phyloP scores from a whole-genome alignment of 1,140 invertebrate genomes.

The Magallana gigas region DNA sequence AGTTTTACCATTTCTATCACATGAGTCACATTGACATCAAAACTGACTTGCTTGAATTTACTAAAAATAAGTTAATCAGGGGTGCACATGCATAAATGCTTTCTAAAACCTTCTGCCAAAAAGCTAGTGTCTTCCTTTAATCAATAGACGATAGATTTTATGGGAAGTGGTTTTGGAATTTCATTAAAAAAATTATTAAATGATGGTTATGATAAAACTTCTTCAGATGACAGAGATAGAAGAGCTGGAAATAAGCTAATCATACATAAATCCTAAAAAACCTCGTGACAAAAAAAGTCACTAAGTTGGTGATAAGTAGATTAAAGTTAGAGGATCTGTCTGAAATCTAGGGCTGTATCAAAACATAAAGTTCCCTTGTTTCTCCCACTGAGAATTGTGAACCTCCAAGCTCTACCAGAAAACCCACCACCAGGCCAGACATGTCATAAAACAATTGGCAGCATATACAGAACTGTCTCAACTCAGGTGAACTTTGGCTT shows the following conservation, averaged over 20 bases:
- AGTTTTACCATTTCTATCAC: background rate
- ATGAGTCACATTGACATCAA: background rate
- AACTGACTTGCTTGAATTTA: background rate
- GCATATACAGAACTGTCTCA: background rate
- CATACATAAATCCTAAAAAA: conserved; percentile 1
- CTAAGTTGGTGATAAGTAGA: background rate
- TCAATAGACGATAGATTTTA: conserved; percentile 1
- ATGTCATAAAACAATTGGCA: background rate
- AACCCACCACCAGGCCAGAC: background rate
- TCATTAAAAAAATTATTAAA: background rate
- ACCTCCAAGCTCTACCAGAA: background rate
- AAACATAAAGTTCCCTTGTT: background rate
- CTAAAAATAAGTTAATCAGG: background rate
- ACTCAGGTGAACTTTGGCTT: conserved; percentile 11
- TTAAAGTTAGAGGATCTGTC: background rate
- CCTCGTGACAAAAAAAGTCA: background rate
- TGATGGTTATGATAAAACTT: background rate
- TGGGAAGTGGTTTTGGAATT: conserved; percentile 35
- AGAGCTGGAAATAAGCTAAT: background rate
- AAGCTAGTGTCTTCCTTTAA: background rate
- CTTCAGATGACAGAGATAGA: background rate
- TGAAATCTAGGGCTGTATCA: background rate
- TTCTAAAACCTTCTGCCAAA: conserved; percentile 4
- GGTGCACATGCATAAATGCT: background rate
- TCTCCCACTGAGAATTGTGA: background rate